These are phyloP conservation scores for Echinometra lucunter DNA, from an alignment of 53 echinoderm and acorn worm genomes.

Conservation along the genomic window DNA sequence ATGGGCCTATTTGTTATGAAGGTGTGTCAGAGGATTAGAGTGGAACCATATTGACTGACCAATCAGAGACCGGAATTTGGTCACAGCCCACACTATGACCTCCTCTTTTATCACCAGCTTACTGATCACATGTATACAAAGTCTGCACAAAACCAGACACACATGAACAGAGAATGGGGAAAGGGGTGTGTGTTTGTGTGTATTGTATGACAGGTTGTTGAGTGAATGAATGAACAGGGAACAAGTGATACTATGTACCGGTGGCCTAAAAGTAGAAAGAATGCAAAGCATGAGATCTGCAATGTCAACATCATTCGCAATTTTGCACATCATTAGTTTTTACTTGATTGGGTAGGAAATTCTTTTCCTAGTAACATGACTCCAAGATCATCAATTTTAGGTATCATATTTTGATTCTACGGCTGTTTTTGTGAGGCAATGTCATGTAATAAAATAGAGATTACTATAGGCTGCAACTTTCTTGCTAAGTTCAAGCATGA, in stretches of 20 bases:
- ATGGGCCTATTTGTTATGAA: conserved; percentile 30
- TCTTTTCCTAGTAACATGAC: too few relatives aligned
- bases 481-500: too few relatives aligned
- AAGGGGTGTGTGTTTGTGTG: not conserved
- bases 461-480: too few relatives aligned
- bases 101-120: conserved; percentile 20
- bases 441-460: too few relatives aligned
- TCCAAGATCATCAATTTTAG: too few relatives aligned
- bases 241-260: not conserved
- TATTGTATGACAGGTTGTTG: not conserved
- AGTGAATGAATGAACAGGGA: conserved; percentile 15
- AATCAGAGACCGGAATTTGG: conserved; percentile 13
- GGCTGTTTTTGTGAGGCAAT: too few relatives aligned
- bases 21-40: conserved; percentile 37
- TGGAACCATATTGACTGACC: conserved; percentile 44
- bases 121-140: not conserved
- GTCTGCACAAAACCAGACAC: not conserved
- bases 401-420: too few relatives aligned
- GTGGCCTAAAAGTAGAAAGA: too few relatives aligned
- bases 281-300: too few relatives aligned
- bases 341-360: too few relatives aligned
- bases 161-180: not conserved
- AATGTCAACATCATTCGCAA: too few relatives aligned
- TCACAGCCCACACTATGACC: conserved; percentile 42
- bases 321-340: too few relatives aligned